Evolutionary conservation across 1,140 invertebrate species (phyloP).

Genomic region (Plutomurus gul): DNA sequence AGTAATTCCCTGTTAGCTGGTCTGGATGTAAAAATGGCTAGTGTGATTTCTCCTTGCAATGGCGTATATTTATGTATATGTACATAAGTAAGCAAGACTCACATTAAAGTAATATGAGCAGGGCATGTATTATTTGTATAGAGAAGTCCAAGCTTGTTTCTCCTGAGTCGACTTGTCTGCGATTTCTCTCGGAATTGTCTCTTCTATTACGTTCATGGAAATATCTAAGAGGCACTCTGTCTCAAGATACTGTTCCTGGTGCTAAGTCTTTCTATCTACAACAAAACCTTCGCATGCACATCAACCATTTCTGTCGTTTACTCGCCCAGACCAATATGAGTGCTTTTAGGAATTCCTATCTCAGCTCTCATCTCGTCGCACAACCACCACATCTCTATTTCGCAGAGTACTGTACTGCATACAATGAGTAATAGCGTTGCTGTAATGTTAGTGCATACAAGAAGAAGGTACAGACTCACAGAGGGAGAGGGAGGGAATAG

Average conservation of each 20-base stretch:
- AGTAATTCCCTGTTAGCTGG: too few species aligned
- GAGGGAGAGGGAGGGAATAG: background rate
- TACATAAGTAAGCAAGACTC: too few species aligned
- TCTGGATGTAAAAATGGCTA: too few species aligned
- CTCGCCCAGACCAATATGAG: background rate
- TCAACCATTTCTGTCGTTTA: background rate
- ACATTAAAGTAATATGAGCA: constrained; percentile 7
- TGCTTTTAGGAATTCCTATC: constrained; percentile 8
- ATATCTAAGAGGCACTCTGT: background rate
- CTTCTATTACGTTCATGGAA: background rate
- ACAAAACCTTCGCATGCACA: background rate
- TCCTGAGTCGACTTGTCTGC: background rate
- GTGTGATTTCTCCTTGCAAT: too few species aligned
- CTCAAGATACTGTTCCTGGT: background rate
- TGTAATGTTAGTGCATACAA: too few species aligned
- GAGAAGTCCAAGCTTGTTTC: background rate
- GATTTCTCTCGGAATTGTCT: background rate
- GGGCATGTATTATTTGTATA: constrained; percentile 14
- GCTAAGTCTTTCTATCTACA: background rate
- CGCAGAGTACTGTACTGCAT: background rate
- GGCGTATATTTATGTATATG: too few species aligned
- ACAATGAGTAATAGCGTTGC: constrained; percentile 13
- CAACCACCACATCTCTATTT: constrained; percentile 30
- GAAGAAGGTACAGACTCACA: background rate
- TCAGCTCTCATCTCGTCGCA: background rate